Conservation (phyloP, 2,113 vertebrate species). For the Rhinolophus sinicus region DNA sequence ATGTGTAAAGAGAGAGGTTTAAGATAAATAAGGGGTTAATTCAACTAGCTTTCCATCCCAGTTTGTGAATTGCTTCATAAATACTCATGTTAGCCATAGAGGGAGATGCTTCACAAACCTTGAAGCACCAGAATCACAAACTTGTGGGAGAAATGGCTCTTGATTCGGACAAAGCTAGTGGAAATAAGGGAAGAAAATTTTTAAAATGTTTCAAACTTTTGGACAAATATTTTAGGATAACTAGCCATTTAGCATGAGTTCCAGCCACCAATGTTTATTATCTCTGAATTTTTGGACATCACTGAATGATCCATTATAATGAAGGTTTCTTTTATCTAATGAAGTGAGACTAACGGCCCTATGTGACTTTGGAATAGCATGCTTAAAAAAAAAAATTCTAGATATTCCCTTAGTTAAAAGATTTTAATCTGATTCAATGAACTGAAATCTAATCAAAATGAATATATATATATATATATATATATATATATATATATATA, state of each 20-base stretch:
- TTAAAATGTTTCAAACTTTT: conserved; percentile 54
- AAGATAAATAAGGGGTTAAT: background rate
- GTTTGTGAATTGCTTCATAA: background rate
- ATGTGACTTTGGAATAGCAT: background rate
- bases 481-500: too few species aligned
- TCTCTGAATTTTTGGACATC: conserved; percentile 38
- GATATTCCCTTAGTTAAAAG: background rate
- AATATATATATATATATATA: background rate
- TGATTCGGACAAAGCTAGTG: conserved; percentile 33
- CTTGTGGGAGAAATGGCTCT: conserved; percentile 29
- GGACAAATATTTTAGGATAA: conserved; percentile 25
- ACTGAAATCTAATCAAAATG: conserved; percentile 37
- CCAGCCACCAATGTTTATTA: conserved; percentile 28
- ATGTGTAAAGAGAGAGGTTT: background rate
- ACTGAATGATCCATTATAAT: background rate
- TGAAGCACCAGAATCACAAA: background rate
- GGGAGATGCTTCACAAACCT: background rate
- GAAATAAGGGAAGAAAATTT: background rate
- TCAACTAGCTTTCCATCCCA: background rate
- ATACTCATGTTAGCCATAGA: background rate
- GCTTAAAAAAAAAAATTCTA: background rate
- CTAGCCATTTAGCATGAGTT: conserved; percentile 4
- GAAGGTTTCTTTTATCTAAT: conserved; percentile 9
- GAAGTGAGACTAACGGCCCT: background rate
- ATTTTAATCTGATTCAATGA: conserved; percentile 45